Conservation (phyloP, 2,888 invertebrate genomes). For the Galeruca laticollis region DNA sequence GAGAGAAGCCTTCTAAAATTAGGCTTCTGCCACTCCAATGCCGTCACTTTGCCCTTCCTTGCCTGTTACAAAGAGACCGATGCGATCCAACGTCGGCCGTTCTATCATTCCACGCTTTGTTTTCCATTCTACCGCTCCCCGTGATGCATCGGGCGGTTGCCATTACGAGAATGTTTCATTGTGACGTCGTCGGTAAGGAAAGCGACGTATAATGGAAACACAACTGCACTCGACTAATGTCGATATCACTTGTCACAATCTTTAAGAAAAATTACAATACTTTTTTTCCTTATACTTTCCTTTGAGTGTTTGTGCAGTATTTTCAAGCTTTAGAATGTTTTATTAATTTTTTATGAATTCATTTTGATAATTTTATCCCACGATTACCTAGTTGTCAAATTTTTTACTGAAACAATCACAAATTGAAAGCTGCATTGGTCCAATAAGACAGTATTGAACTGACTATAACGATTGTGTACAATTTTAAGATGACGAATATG, state of each 20-base stretch:
- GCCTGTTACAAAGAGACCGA: constrained; percentile 29
- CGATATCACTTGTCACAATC: not conserved
- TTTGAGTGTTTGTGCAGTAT: too few species aligned
- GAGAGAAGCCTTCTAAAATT: constrained; percentile 31
- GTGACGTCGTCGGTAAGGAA: constrained; percentile 57
- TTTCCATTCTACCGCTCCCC: constrained; percentile 51
- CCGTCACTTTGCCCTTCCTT: constrained; percentile 21
- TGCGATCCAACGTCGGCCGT: constrained; percentile 14
- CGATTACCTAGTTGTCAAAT: too few species aligned
- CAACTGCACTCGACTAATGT: constrained; percentile 26
- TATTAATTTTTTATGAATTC: too few species aligned
- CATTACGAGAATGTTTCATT: constrained; percentile 50
- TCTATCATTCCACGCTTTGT: constrained; percentile 5
- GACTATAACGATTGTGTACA: too few species aligned
- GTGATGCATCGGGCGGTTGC: constrained; percentile 57
- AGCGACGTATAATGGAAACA: constrained; percentile 56
- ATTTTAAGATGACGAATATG: too few species aligned
- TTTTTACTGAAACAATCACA: too few species aligned
- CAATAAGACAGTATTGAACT: too few species aligned
- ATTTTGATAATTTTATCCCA: too few species aligned
- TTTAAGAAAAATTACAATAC: not conserved
- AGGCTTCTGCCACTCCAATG: constrained; percentile 24
- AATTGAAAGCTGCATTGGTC: too few species aligned
- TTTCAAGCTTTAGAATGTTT: too few species aligned
- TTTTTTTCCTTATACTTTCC: too few species aligned